Conservation (phyloP, 2,888 invertebrate genomes). For the Chrysodeixis includens region DNA sequence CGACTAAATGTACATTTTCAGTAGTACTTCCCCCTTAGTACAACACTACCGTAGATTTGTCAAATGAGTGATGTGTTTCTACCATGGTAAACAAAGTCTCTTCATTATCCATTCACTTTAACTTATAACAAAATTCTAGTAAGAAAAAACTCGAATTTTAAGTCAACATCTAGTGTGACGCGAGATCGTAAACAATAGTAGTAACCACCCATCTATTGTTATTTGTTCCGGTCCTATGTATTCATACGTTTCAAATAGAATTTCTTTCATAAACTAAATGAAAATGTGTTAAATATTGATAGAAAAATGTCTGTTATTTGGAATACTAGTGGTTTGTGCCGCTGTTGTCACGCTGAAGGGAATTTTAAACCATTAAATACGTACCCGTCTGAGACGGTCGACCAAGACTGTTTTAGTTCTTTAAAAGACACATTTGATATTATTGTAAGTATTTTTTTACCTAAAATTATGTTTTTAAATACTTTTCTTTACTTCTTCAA, state of each 20-base stretch:
- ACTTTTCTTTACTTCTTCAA: neutral
- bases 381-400: constrained; percentile 58
- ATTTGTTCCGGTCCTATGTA: constrained; percentile 15
- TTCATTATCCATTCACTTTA: constrained; percentile 11
- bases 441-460: constrained; percentile 60
- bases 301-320: constrained; percentile 62
- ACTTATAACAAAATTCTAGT: neutral
- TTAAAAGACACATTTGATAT: constrained; percentile 71
- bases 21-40: too few species aligned
- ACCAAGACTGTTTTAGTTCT: constrained; percentile 67
- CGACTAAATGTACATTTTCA: too few species aligned
- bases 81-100: constrained; percentile 26
- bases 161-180: constrained; percentile 24
- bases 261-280: constrained; percentile 13
- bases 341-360: constrained; percentile 76
- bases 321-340: constrained; percentile 70
- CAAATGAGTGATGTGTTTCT: constrained; percentile 12
- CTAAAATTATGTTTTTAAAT: neutral
- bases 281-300: constrained; percentile 41
- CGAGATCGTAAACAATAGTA: constrained; percentile 24
- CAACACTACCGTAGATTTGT: too few species aligned
- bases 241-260: constrained; percentile 5
- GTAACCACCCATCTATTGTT: constrained; percentile 27
- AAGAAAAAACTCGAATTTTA: constrained; percentile 1
- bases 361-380: constrained; percentile 63